Percentiles rank a stretch among this genome's conserved stretches.
These are phyloP conservation scores for Platycheirus rosarum DNA, from an alignment of 2,888 invertebrate species.

Conservation along the genomic window DNA sequence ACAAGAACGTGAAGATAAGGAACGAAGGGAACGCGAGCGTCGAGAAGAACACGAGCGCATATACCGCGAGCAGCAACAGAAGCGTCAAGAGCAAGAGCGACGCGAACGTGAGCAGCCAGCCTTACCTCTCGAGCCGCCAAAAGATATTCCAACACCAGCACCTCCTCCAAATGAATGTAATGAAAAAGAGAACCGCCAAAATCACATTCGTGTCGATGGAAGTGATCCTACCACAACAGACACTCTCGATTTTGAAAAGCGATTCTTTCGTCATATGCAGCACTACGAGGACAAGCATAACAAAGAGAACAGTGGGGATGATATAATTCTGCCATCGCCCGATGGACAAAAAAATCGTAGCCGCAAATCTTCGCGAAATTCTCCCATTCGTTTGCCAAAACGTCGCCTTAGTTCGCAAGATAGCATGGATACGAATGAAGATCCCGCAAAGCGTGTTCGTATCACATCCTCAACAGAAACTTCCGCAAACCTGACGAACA, in stretches of 20 bases:
- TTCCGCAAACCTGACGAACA: conserved; percentile 80
- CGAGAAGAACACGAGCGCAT: conserved; percentile 78
- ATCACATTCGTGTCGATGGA: conserved; percentile 64
- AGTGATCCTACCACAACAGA: conserved; percentile 53
- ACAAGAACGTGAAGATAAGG: conserved; percentile 77
- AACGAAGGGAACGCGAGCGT: conserved; percentile 77
- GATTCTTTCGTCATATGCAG: conserved; percentile 72
- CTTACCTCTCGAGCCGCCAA: conserved; percentile 69
- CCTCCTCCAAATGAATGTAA: conserved; percentile 56
- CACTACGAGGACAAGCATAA: conserved; percentile 76
- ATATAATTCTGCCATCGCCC: conserved; percentile 39
- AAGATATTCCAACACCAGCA: conserved; percentile 33
- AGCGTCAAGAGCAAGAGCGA: conserved; percentile 79
- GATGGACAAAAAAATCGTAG: conserved; percentile 76
- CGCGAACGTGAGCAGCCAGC: conserved; percentile 80
- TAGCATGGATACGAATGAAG: conserved; percentile 81
- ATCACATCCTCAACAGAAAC: conserved; percentile 76
- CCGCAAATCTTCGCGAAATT: conserved; percentile 79
- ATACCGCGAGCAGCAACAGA: conserved; percentile 75
- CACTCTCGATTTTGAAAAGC: conserved; percentile 61
- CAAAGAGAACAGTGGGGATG: conserved; percentile 76
- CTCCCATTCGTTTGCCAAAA: conserved; percentile 83
- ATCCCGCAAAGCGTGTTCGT: conserved; percentile 79
- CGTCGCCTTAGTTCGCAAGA: conserved; percentile 92
- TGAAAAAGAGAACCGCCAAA: conserved; percentile 67